Base-by-base conservation (phyloP, 2,888 invertebrate genomes). In the Crepidodera aurea region DNA sequence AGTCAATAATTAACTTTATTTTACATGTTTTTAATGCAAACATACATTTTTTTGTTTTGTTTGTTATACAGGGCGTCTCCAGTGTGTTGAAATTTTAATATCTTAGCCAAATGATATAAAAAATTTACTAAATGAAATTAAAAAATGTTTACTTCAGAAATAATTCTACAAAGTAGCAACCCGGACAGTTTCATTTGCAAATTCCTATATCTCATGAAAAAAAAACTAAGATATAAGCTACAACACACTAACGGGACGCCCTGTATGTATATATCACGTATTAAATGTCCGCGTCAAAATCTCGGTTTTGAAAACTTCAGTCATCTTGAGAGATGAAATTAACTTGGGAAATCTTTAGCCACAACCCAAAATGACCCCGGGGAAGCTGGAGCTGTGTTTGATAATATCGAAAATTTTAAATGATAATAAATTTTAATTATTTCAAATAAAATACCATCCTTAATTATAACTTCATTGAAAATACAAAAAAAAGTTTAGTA, bases 91-190 rank as follows among this genome's bases (percentile, higher is more conserved):
- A 44, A n/a, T n/a, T 22, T 22, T 8, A 44, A 44, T 10, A 44
- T 19, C 25, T 44, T 13, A 19, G 22, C 22, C 7, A 44, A 44
- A 44, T 44, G 44, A 44, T 44, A 44, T 44, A 44, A 8, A 48
- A 48, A 48, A 27, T 27, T 48, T 48, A 48, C 48, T 48, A 48
- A 48, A 48, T 48, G 48, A 48, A 48, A 48, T 19, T 12, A 44
- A 44, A 44, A 44, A 44, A 48, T 18, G 37, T 37, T 8, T 37
- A 10, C 40, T 40, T 40, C 15, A 48, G 25, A 48, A 48, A 27
- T 44, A 44, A n/a, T 22, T 29, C 29, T 29, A 48, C 48, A 12
- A 48, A 13, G 29, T 29, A 48, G 48, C 48, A 13, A 48, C 48
- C 48, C 3, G 16, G 48, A 48, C 27, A 48, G 48, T 25, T 22